Percentiles rank a stretch among this genome's conserved stretches.
Conservation (phyloP, 2,888 invertebrate species). For the Drosophila parthenogenetica region DNA sequence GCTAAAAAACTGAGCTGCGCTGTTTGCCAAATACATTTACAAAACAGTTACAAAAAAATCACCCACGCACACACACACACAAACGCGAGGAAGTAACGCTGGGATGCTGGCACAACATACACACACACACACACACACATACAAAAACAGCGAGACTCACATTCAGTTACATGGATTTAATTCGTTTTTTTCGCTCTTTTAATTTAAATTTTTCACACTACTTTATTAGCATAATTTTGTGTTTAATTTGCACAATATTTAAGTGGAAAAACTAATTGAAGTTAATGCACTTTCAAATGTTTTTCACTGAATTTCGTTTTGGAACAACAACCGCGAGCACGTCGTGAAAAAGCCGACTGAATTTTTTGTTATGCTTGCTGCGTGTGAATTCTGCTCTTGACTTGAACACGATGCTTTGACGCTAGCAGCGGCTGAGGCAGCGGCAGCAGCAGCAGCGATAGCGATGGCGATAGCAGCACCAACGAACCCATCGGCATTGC, state of each 20-base stretch:
- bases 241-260: constrained; percentile 15
- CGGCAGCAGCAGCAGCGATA: constrained; percentile 8
- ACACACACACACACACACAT: constrained; percentile 1
- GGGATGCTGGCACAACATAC: constrained; percentile 40
- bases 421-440: neutral
- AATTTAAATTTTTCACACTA: neutral
- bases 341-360: constrained; percentile 80
- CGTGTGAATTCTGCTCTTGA: constrained; percentile 62
- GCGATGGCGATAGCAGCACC: constrained; percentile 4
- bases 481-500: constrained; percentile 29
- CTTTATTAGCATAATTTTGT: constrained; percentile 15
- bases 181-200: neutral
- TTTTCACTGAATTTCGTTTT: constrained; percentile 36
- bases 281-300: constrained; percentile 23
- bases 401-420: constrained; percentile 42
- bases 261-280: neutral
- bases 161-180: constrained; percentile 35
- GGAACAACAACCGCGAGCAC: constrained; percentile 74
- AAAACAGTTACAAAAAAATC: neutral
- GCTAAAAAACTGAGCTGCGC: constrained; percentile 25
- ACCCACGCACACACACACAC: neutral
- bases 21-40: neutral
- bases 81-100: constrained; percentile 26
- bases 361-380: constrained; percentile 74
- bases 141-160: constrained; percentile 2